phyloP scores from a whole-genome alignment of 2,113 vertebrate species.

The Cynopterus brachyotis region DNA sequence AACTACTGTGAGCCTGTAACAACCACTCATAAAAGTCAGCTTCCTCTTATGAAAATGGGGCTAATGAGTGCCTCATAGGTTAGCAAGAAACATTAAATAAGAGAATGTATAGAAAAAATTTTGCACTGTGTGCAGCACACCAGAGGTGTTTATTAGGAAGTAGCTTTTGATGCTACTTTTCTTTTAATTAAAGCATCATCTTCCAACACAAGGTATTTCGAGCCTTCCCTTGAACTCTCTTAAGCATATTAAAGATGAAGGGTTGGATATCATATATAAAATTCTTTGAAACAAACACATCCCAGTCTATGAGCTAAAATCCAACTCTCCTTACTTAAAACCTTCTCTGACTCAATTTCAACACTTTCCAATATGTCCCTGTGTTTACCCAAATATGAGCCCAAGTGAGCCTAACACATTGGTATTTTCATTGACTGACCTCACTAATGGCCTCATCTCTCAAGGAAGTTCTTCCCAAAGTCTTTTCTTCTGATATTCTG shows the following conservation, averaged over 20 bases:
- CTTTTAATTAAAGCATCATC: not conserved
- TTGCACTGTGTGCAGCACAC: not conserved
- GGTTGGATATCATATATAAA: not conserved
- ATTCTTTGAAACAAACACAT: conserved; percentile 5
- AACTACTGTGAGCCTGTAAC: not conserved
- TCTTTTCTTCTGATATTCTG: not conserved
- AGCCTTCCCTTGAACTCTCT: not conserved
- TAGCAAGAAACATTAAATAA: not conserved
- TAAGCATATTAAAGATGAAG: not conserved
- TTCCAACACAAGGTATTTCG: not conserved
- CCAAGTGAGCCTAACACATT: not conserved
- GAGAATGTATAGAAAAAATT: not conserved
- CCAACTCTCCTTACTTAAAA: not conserved
- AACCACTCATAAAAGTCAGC: not conserved
- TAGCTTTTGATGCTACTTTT: not conserved
- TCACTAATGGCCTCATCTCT: not conserved
- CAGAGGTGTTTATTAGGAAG: not conserved
- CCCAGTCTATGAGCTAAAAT: not conserved
- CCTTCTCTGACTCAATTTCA: not conserved
- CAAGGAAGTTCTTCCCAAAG: not conserved
- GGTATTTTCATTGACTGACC: not conserved
- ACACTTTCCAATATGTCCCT: not conserved
- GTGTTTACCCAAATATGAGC: not conserved
- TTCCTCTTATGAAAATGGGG: not conserved
- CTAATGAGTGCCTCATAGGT: not conserved